A percentile compares a stretch with the other conserved stretches of the same genome.
Evolutionary conservation across 2,797 vertebrate species (phyloP).

Genomic region (Eptatretus atami): DNA sequence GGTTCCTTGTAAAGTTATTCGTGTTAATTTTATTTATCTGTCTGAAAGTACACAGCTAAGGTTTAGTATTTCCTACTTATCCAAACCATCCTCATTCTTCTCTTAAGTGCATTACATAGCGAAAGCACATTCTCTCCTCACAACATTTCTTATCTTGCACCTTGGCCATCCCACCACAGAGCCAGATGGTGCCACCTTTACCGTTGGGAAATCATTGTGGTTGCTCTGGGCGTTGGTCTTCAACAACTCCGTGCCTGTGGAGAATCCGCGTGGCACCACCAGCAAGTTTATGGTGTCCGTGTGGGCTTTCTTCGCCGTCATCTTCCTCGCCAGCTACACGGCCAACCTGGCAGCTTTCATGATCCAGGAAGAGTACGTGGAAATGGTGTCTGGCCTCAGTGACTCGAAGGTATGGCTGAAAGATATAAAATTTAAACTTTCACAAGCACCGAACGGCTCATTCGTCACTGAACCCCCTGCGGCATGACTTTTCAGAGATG

Average conservation of each 20-base stretch:
- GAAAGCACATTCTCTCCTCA: too few species aligned
- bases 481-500: too few species aligned
- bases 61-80: too few species aligned
- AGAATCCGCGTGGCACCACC: conserved; percentile 70
- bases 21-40: too few species aligned
- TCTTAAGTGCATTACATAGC: too few species aligned
- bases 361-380: conserved; percentile 86
- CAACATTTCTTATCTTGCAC: not conserved
- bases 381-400: conserved; percentile 69
- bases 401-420: conserved; percentile 45
- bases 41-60: too few species aligned
- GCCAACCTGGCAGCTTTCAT: conserved; percentile 83
- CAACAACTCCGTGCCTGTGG: conserved; percentile 79
- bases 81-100: too few species aligned
- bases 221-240: conserved; percentile 78
- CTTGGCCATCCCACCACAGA: conserved; percentile 15
- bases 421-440: too few species aligned
- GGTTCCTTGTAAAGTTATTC: too few species aligned
- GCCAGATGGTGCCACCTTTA: conserved; percentile 60
- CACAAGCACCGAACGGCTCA: too few species aligned
- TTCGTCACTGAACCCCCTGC: not conserved
- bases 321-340: conserved; percentile 81
- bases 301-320: conserved; percentile 87
- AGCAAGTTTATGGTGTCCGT: conserved; percentile 91
- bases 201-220: conserved; percentile 77